A percentile compares a stretch with the other conserved stretches of the same genome.
Conservation (phyloP, 2,113 vertebrate genomes). For the Callipepla californica region DNA sequence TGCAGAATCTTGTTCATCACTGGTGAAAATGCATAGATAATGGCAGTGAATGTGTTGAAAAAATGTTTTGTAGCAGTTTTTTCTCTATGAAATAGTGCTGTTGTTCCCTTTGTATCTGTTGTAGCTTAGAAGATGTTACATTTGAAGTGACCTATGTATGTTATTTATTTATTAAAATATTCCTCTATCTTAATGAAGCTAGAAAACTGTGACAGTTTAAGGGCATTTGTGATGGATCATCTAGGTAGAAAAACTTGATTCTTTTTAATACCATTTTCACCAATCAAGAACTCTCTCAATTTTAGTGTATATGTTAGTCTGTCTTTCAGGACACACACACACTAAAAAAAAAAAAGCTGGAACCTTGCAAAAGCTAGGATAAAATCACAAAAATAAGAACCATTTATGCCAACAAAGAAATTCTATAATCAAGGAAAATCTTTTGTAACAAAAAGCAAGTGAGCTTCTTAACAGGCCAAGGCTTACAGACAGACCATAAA, state of each 20-base stretch:
- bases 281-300: background rate
- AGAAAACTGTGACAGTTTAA: background rate
- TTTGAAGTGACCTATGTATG: background rate
- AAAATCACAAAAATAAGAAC: background rate
- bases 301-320: background rate
- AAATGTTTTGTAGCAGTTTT: no score
- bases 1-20: no score
- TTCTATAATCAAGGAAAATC: background rate
- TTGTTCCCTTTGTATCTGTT: no score
- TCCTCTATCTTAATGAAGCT: background rate
- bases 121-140: no score
- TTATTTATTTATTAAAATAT: background rate
- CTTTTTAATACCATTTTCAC: background rate
- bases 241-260: background rate
- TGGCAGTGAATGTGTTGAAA: no score
- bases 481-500: background rate
- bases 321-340: background rate
- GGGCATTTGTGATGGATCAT: background rate
- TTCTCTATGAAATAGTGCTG: no score
- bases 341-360: background rate
- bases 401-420: background rate
- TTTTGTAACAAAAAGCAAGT: background rate
- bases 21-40: no score
- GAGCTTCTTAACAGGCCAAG: background rate
- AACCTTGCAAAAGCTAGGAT: background rate